Base-by-base conservation (phyloP, 64 coral and sea anemone genomes). In the Catalaphyllia jardinei region DNA sequence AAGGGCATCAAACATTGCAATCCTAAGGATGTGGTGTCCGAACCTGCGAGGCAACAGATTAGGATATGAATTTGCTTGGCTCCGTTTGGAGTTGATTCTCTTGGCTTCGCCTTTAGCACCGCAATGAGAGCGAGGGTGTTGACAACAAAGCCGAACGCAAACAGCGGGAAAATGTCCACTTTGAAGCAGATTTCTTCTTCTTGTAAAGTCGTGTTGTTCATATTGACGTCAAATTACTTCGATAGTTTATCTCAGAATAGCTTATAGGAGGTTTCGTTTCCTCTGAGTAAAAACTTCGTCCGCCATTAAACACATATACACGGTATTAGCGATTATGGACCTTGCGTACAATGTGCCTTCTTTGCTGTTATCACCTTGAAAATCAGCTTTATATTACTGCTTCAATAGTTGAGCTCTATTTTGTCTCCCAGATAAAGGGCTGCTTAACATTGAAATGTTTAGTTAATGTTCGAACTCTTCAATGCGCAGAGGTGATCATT, bases 1-100 rank as follows among this genome's bases (percentile, higher is more conserved):
- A 71, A 29, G 15, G 84, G 35, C 84, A 87, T 87, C 4, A 87
- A 10, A 8, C 84, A 87, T 73, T 87, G 64, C 24, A 87, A 87
- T 31, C 67, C 42, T 6, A 87, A 17, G 5, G 35, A 72, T 73
- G 22, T 22, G 27, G 62, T 71, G 50, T 87, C 84, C 25, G 84
- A 73, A 28, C 29, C 38, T 8, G 84, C 29, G 17, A 87, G 84
- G 31, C 84, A 87, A 73, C 62, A 87, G 10, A 87, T 73, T 16
- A 87, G 19, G 8, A 87, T 17, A 52, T 87, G 84, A 57, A 71
- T 73, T 73, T 87, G 67, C 9, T 20, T 55, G 27, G 42, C 62
- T 19, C 67, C 29, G 28, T 27, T 71, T 73, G 67, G 29, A 19
- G 27, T 73, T 54, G 64, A 31, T 28, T 19, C 24, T 72, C 1